phyloP scores from a whole-genome alignment of 2,797 vertebrate genomes.

The Petrocephalus sullivani region DNA sequence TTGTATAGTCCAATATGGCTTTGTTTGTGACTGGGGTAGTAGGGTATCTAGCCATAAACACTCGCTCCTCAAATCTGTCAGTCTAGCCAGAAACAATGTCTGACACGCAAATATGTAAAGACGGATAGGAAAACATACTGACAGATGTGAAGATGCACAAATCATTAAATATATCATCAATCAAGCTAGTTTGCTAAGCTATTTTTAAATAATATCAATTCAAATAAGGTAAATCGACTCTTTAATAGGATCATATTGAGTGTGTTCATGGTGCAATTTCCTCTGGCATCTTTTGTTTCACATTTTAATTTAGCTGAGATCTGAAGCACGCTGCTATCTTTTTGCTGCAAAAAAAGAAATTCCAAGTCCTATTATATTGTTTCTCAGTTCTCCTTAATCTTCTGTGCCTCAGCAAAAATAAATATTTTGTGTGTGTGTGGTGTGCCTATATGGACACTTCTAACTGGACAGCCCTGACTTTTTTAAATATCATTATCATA shows the following conservation, averaged over 20 bases:
- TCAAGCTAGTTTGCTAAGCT: background rate
- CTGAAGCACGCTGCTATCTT: background rate
- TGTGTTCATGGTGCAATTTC: background rate
- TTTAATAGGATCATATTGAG: background rate
- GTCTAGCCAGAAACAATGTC: background rate
- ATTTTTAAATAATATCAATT: background rate
- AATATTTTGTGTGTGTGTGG: background rate
- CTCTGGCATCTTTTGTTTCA: background rate
- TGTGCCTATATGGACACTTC: background rate
- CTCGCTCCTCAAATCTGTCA: background rate
- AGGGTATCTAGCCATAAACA: background rate
- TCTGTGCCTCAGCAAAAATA: background rate
- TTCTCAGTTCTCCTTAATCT: constrained; percentile 24
- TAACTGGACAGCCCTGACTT: background rate
- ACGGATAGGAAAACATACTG: constrained; percentile 3
- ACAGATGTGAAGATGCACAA: background rate
- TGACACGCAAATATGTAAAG: background rate
- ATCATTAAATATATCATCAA: constrained; percentile 7
- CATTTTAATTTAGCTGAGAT: background rate
- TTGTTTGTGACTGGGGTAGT: background rate
- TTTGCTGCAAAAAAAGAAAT: background rate
- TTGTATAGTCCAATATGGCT: background rate
- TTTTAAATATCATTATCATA: background rate
- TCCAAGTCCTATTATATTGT: background rate
- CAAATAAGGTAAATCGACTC: background rate